phyloP scores from a whole-genome alignment of 2,797 vertebrate genomes.

The Scolopax rusticola region DNA sequence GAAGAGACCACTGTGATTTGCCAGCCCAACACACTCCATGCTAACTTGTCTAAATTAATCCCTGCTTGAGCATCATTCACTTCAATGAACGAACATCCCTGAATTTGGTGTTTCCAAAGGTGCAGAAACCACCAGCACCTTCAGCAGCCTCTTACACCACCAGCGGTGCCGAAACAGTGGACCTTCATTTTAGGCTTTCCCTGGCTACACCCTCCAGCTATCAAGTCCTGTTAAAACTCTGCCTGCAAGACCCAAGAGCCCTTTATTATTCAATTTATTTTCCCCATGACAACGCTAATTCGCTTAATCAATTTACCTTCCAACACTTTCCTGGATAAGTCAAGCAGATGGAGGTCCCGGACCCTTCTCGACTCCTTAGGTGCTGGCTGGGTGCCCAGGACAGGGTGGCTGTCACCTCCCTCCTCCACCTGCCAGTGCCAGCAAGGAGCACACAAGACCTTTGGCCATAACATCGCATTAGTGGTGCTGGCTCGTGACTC shows the following conservation, averaged over 20 bases:
- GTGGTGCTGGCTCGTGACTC: background rate
- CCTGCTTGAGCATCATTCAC: background rate
- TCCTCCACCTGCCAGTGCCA: background rate
- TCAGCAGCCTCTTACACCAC: background rate
- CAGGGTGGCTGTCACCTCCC: background rate
- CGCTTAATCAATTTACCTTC: conserved; percentile 16
- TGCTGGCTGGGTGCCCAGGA: rapidly evolving
- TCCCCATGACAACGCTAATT: background rate
- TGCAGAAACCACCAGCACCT: background rate
- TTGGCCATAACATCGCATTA: background rate
- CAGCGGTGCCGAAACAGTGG: rapidly evolving
- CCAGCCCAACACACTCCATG: rapidly evolving
- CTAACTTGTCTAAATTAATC: background rate
- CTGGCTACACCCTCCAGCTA: background rate
- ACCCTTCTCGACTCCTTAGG: background rate
- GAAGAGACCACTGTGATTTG: background rate
- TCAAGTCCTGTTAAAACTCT: background rate
- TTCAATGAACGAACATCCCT: background rate
- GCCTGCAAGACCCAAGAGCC: background rate
- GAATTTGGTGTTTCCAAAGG: background rate
- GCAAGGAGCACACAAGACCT: conserved; percentile 30
- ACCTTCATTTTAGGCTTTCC: background rate
- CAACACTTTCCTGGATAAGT: background rate
- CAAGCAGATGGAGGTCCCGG: rapidly evolving
- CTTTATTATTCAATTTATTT: background rate